A percentile compares a stretch with the other conserved stretches of the same genome.
These are phyloP conservation scores for Ostrea denselamellosa DNA, from an alignment of 1,140 invertebrate genomes.

Conservation along the genomic window DNA sequence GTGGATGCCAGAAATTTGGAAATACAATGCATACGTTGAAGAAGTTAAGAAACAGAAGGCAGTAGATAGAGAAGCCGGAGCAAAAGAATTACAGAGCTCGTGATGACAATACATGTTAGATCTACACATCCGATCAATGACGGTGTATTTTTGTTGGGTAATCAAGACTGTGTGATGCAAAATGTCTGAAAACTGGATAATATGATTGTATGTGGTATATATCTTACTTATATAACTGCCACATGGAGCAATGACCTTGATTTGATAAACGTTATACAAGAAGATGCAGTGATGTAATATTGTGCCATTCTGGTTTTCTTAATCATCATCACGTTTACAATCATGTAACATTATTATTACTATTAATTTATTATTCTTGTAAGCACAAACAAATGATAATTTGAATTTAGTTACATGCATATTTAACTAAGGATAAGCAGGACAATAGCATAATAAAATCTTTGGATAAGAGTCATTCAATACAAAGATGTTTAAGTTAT, in stretches of 20 bases:
- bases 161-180: background rate
- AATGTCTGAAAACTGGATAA: background rate
- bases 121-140: background rate
- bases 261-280: background rate
- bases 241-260: background rate
- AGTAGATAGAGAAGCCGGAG: background rate
- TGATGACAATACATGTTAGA: background rate
- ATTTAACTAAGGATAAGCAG: too few species aligned
- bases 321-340: too few species aligned
- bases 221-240: background rate
- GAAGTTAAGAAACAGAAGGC: background rate
- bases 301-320: too few species aligned
- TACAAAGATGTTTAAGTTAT: too few species aligned
- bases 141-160: background rate
- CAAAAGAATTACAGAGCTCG: background rate
- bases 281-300: background rate
- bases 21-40: background rate
- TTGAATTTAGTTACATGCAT: too few species aligned
- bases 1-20: slow-evolving; percentile 3
- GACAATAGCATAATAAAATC: too few species aligned
- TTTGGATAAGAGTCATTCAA: too few species aligned
- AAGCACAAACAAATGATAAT: too few species aligned
- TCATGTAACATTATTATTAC: too few species aligned
- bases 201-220: background rate
- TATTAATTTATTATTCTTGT: too few species aligned